Conservation (phyloP, 2,888 invertebrate genomes). For the Agrotis exclamationis region DNA sequence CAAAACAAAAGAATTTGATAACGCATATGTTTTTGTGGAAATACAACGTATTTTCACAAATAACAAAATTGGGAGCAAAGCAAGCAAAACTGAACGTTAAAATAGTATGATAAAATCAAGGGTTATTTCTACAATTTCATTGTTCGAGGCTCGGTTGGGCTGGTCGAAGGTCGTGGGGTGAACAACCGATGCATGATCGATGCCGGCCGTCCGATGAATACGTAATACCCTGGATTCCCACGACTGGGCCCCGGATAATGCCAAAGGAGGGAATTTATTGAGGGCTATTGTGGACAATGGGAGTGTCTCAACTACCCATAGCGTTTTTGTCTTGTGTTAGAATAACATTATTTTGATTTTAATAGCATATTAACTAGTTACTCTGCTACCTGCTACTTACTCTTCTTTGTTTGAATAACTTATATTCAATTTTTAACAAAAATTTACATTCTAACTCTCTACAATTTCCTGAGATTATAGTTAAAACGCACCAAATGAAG, state of each 20-base stretch:
- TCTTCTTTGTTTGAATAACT: background rate
- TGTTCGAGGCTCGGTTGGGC: conserved; percentile 46
- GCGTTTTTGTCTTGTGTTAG: conserved; percentile 26
- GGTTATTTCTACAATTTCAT: conserved; percentile 65
- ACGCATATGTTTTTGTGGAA: conserved; percentile 28
- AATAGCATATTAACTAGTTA: background rate
- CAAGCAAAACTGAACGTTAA: conserved; percentile 26
- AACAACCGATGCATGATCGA: conserved; percentile 79
- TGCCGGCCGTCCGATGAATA: conserved; percentile 70
- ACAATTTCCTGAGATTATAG: background rate
- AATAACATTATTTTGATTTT: background rate
- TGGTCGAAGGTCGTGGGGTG: conserved; percentile 70
- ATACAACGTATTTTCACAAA: conserved; percentile 31
- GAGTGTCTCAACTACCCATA: conserved; percentile 21
- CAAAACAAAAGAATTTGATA: conserved; percentile 26
- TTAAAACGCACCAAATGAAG: background rate
- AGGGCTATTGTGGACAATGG: conserved; percentile 37
- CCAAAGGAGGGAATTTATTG: conserved; percentile 47
- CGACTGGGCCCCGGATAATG: conserved; percentile 51
- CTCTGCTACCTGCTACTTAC: too few species aligned
- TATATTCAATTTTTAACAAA: background rate
- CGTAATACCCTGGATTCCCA: conserved; percentile 67
- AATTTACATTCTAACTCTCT: background rate
- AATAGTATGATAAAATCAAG: conserved; percentile 53
- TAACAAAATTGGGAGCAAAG: conserved; percentile 1